These are phyloP conservation scores for Hemibagrus wyckioides DNA, from an alignment of 2,113 vertebrate species.

Conservation along the genomic window DNA sequence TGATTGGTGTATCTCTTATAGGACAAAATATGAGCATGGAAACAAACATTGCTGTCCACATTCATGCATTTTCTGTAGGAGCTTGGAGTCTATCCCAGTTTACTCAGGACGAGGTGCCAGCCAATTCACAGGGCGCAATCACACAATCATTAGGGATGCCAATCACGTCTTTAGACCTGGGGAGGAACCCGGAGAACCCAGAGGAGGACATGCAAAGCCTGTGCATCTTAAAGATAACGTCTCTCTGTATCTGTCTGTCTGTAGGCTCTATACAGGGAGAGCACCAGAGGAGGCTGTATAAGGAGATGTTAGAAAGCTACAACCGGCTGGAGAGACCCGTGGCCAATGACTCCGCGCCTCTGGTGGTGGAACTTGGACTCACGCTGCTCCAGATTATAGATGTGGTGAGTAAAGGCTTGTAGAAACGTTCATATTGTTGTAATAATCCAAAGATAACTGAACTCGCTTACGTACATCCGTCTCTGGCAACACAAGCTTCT, in stretches of 20 bases:
- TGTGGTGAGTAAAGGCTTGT: constrained; percentile 74
- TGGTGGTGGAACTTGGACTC: constrained; percentile 83
- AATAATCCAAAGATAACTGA: not conserved
- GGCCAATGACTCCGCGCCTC: constrained; percentile 81
- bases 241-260: not conserved
- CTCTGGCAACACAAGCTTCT: not conserved
- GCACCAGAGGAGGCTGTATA: constrained; percentile 84
- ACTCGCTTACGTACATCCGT: not conserved
- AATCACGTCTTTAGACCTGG: too few relatives aligned
- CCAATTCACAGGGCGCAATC: too few relatives aligned
- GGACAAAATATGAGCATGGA: too few relatives aligned
- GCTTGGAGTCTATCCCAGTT: too few relatives aligned
- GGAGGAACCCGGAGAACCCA: too few relatives aligned
- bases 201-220: too few relatives aligned
- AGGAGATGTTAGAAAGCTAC: constrained; percentile 83
- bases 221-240: not conserved
- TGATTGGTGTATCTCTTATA: too few relatives aligned
- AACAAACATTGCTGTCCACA: too few relatives aligned
- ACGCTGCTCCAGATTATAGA: constrained; percentile 90
- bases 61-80: too few relatives aligned
- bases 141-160: too few relatives aligned
- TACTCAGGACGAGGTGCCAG: too few relatives aligned
- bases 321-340: constrained; percentile 84
- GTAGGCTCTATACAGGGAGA: constrained; percentile 79
- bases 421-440: not conserved